Evolutionary conservation across 1,140 invertebrate genomes (phyloP).

Genomic region (Tribolium madens): DNA sequence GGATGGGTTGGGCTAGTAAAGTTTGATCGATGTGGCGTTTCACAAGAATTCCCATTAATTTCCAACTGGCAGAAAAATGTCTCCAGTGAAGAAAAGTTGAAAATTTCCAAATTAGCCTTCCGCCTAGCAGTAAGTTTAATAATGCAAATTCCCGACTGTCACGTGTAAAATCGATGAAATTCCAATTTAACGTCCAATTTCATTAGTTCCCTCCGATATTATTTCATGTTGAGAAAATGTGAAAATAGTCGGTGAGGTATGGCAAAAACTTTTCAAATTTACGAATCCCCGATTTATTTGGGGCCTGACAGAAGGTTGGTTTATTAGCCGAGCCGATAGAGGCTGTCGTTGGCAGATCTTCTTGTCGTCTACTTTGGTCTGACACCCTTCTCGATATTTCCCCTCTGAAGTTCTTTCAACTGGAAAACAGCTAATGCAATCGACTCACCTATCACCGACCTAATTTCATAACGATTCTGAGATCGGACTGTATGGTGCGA

Average conservation of each 20-base stretch:
- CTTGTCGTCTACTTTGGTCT: conserved; percentile 38
- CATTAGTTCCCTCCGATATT: conserved; percentile 45
- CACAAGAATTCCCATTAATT: conserved; percentile 44
- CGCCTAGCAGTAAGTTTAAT: conserved; percentile 46
- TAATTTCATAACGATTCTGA: conserved; percentile 12
- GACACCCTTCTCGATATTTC: conserved; percentile 37
- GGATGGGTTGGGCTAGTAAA: conserved; percentile 7
- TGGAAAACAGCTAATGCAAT: conserved; percentile 43
- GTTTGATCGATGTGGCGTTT: conserved; percentile 42
- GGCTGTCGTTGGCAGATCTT: conserved; percentile 41
- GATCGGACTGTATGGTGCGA: not conserved
- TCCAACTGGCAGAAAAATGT: conserved; percentile 41
- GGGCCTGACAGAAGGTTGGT: conserved; percentile 40
- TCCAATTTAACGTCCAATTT: conserved; percentile 51
- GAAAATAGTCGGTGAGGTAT: conserved; percentile 21
- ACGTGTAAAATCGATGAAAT: conserved; percentile 50
- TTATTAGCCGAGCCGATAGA: conserved; percentile 44
- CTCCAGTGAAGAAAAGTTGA: conserved; percentile 31
- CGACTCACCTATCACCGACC: conserved; percentile 27
- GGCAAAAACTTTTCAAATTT: conserved; percentile 50
- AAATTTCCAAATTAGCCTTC: conserved; percentile 42
- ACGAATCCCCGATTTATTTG: conserved; percentile 48
- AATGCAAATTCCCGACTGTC: conserved; percentile 44
- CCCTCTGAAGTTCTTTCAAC: conserved; percentile 41
- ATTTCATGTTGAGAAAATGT: conserved; percentile 39